Percentiles rank a stretch among this genome's conserved stretches.
These are phyloP conservation scores for Oryzias woworae DNA, from an alignment of 2,113 vertebrate species.

Conservation along the genomic window DNA sequence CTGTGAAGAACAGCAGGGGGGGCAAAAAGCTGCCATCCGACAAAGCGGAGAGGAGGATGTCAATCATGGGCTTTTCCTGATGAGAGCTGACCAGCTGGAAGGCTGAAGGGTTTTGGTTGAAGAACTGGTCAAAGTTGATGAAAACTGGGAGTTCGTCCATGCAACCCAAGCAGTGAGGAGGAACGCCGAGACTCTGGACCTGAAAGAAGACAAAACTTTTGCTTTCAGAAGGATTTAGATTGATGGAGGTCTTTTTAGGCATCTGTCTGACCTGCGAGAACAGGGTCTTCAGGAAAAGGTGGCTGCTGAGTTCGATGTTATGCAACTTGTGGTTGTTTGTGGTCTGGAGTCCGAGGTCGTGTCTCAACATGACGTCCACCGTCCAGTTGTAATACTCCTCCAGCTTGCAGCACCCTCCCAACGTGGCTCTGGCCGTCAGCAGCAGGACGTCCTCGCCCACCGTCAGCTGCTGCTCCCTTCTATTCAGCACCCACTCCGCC, in stretches of 20 bases:
- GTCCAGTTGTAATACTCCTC: constrained; percentile 29
- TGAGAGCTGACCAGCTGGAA: constrained; percentile 8
- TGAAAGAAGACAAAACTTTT: neutral
- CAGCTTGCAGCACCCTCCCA: constrained; percentile 6
- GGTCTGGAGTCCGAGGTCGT: constrained; percentile 13
- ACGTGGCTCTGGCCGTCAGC: constrained; percentile 1
- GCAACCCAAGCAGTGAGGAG: constrained; percentile 20
- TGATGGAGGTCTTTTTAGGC: too few relatives aligned
- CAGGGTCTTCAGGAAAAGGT: neutral
- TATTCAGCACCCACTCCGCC: constrained; percentile 41
- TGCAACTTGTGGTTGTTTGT: neutral
- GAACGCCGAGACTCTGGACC: constrained; percentile 5
- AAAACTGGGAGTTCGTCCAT: constrained; percentile 65
- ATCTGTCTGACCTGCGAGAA: constrained; percentile 24
- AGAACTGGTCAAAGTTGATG: constrained; percentile 6
- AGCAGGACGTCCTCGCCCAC: constrained; percentile 36
- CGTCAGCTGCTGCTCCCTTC: constrained; percentile 53
- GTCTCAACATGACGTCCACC: constrained; percentile 51
- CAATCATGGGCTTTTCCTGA: neutral
- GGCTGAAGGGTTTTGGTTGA: rapidly evolving
- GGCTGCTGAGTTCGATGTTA: constrained; percentile 6
- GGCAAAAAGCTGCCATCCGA: constrained; percentile 44
- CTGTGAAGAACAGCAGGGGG: constrained; percentile 56
- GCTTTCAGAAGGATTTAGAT: too few relatives aligned
- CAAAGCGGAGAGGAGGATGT: constrained; percentile 33